A percentile compares a stretch with the other conserved stretches of the same genome.
Evolutionary conservation across 2,888 invertebrate species (phyloP).

Genomic region (Vanessa cardui): DNA sequence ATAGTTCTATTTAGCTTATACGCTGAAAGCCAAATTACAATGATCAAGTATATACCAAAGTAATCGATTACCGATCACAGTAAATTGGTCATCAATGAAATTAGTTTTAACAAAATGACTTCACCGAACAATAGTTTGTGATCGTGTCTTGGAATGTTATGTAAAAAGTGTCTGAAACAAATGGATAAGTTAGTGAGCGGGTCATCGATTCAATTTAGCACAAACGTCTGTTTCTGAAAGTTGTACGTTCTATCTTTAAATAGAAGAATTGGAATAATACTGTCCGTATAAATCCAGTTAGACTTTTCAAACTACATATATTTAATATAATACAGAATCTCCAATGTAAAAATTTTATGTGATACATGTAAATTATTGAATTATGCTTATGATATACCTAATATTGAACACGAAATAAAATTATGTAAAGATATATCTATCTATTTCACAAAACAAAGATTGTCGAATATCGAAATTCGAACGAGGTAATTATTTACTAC

Average conservation of each 20-base stretch:
- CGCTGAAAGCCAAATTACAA: too few species aligned
- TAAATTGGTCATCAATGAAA: not conserved
- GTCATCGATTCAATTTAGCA: conserved; percentile 14
- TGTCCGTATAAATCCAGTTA: not conserved
- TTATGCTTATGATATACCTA: too few species aligned
- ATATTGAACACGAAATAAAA: too few species aligned
- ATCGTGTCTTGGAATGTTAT: not conserved
- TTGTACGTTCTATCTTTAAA: conserved; percentile 1
- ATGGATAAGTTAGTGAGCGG: conserved; percentile 7
- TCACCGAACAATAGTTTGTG: not conserved
- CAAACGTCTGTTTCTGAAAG: conserved; percentile 13
- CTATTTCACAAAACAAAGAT: too few species aligned
- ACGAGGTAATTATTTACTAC: too few species aligned
- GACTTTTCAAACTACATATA: not conserved
- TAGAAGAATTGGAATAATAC: not conserved
- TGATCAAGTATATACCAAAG: too few species aligned
- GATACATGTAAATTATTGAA: too few species aligned
- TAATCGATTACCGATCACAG: not conserved
- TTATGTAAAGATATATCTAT: too few species aligned
- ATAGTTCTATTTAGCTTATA: too few species aligned
- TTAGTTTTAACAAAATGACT: not conserved
- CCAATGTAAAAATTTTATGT: too few species aligned
- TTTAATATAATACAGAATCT: too few species aligned
- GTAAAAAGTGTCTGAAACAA: conserved; percentile 3
- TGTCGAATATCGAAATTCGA: too few species aligned